A percentile compares a stretch with the other conserved stretches of the same genome.
phyloP scores from a whole-genome alignment of 2,113 vertebrate species.

The Sceloporus tristichus region DNA sequence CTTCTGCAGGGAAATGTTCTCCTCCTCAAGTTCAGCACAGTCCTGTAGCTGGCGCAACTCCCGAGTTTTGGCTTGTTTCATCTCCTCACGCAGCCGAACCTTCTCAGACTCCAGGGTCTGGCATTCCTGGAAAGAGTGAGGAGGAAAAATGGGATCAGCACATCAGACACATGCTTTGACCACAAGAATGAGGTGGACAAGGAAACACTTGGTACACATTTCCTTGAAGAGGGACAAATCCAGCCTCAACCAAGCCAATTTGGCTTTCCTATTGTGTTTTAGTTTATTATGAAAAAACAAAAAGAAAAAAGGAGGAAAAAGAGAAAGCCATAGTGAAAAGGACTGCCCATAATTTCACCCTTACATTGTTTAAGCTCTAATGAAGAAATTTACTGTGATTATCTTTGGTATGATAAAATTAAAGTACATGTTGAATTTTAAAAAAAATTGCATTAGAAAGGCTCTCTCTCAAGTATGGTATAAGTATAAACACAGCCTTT shows the following conservation, averaged over 20 bases:
- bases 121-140: slow-evolving; percentile 73
- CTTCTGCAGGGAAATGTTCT: slow-evolving; percentile 87
- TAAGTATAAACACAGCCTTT: too few species aligned
- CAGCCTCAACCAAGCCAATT: not conserved
- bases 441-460: too few species aligned
- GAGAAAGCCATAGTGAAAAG: not conserved
- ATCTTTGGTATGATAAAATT: too few species aligned
- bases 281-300: too few species aligned
- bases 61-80: slow-evolving; percentile 84
- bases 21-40: slow-evolving; percentile 84
- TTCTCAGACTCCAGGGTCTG: slow-evolving; percentile 82
- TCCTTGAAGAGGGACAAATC: not conserved
- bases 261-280: not conserved
- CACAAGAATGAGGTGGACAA: not conserved
- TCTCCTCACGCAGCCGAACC: slow-evolving; percentile 78
- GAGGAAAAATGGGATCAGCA: not conserved
- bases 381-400: too few species aligned
- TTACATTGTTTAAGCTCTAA: not conserved
- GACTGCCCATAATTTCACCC: not conserved
- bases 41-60: slow-evolving; percentile 85
- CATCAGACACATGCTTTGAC: too few species aligned
- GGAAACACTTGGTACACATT: not conserved
- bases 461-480: too few species aligned
- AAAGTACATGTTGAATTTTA: too few species aligned
- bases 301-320: not conserved